Evolutionary conservation across 2,113 vertebrate genomes (phyloP).

Genomic region (Chaetura pelagica): DNA sequence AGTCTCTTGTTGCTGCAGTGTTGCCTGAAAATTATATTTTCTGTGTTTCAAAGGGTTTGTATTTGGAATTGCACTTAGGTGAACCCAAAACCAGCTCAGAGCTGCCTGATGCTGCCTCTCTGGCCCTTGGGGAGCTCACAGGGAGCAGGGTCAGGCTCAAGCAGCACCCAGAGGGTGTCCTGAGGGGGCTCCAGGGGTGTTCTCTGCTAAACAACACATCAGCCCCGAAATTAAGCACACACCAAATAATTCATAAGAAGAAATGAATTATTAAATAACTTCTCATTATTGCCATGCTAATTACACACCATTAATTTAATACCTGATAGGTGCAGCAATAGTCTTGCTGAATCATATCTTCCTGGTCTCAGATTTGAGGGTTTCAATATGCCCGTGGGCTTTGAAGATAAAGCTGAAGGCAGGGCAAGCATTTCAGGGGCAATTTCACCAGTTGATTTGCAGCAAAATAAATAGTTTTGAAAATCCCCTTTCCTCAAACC

Average conservation of each 20-base stretch:
- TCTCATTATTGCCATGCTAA: slow-evolving; percentile 14
- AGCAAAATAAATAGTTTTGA: neutral
- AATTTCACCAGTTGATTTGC: neutral
- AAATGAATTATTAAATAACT: slow-evolving; percentile 25
- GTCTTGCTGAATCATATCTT: neutral
- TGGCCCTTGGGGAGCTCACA: accelerated
- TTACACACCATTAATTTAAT: neutral
- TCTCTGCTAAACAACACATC: neutral
- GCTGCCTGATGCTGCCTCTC: neutral
- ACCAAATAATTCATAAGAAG: neutral
- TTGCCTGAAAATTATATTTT: neutral
- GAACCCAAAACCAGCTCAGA: neutral
- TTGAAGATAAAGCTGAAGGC: neutral
- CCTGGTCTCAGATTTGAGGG: neutral
- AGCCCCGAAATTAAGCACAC: neutral
- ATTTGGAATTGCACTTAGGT: neutral
- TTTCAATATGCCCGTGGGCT: neutral
- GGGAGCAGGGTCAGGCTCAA: accelerated
- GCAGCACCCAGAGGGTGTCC: neutral
- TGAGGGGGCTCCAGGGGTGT: neutral
- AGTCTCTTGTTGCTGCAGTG: neutral
- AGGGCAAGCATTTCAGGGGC: neutral
- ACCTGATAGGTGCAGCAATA: neutral
- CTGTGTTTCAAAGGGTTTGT: neutral
- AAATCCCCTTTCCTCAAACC: neutral